Base-by-base conservation (phyloP, 2,797 vertebrate species). In the Pseudochromis fuscus region DNA sequence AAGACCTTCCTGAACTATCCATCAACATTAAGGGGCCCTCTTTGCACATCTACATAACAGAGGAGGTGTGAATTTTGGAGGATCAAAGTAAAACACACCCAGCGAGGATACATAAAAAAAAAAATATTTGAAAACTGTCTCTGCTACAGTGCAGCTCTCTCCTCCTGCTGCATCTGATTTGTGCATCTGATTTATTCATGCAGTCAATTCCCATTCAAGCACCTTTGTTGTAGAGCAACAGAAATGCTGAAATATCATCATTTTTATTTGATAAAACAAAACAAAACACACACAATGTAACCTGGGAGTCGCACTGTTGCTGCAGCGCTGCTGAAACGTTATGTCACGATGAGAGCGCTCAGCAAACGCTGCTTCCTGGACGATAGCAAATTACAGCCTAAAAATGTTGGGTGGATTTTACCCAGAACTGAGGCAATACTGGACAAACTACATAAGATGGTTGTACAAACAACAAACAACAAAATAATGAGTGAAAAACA, bases 221-320 rank as follows among this genome's bases (percentile, higher is more conserved):
- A 40, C 53, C 37, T 76, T 71, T 78, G 72, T 72, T 75, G 67
- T 65, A 24, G 31, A 62, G 42, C 48, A 80, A 66, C 67, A 82
- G 59, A 76, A 35, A 75, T 50, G 44, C 62, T 53, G 23, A 68
- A 77, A 79, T 76, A 78, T 79, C 27, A 62, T 59, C 3, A 35
- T 52, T 67, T 77, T 80, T 59, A 62, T 78, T 67, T 77, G 48
- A 85, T 72, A 53, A 70, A 77, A 84, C 60, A 53, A 70, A 77
- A 84, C 60, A 75, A 77, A 88, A 85, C 44, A 68, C 46, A 52
- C 46, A 30, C 61, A 21, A 23, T 56, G 56, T 53, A 73, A 72
- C 63, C 66, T 45, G 62, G 42, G 67, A 67, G 46, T 69, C 53
- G 72, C 59, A 57, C 44, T 19, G 53, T 21, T 24, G 61, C 75